Evolutionary conservation across 2,113 vertebrate species (phyloP).

Genomic region (Otus sunia): DNA sequence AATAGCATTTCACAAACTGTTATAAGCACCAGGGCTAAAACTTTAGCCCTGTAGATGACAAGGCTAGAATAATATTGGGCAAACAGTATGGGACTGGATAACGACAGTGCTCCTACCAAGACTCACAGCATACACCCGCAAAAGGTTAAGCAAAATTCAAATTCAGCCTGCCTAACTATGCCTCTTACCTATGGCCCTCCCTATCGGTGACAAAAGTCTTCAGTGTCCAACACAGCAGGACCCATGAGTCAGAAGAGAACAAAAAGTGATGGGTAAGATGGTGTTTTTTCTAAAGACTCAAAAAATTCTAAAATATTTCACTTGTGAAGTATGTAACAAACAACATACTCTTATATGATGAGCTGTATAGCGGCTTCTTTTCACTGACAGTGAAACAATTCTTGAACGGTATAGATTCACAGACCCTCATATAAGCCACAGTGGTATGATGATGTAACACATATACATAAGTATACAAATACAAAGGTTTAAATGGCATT

Average conservation of each 20-base stretch:
- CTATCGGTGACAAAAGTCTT: not conserved
- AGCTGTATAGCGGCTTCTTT: not conserved
- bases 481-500: not conserved
- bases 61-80: not conserved
- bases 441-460: not conserved
- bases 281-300: not conserved
- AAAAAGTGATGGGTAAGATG: not conserved
- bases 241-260: not conserved
- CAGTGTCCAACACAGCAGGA: not conserved
- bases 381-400: not conserved
- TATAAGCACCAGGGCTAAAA: not conserved
- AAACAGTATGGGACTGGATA: not conserved
- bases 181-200: not conserved
- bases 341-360: not conserved
- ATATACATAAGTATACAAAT: fast-evolving
- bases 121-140: not conserved
- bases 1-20: not conserved
- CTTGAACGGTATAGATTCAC: not conserved
- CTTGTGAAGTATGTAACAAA: too few species aligned
- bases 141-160: not conserved
- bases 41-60: not conserved
- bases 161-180: not conserved
- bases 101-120: not conserved
- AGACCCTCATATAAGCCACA: not conserved
- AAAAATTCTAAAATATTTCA: not conserved